Conservation (phyloP, 2,113 vertebrate species). For the Platichthys flesus region DNA sequence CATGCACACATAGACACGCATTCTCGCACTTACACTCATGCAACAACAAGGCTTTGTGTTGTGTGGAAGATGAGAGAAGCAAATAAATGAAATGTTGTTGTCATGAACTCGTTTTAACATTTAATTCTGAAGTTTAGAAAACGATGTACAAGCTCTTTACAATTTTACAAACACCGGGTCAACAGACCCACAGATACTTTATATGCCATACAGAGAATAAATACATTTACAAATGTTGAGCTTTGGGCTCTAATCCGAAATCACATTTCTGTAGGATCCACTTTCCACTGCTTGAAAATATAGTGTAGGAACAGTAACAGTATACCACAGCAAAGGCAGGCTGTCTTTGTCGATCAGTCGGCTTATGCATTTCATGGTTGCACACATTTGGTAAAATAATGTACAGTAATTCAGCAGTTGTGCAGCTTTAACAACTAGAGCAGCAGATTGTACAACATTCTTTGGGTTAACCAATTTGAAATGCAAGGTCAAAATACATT, state of each 20-base stretch:
- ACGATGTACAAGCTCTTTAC: conserved; percentile 25
- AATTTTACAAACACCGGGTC: conserved; percentile 27
- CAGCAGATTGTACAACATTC: conserved; percentile 21
- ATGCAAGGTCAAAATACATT: conserved; percentile 11
- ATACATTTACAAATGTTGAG: conserved; percentile 43
- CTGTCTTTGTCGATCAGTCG: neutral
- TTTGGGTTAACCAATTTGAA: conserved; percentile 26
- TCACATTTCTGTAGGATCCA: conserved; percentile 34
- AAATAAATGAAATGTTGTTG: neutral
- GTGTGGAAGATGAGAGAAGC: neutral
- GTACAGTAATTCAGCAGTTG: conserved; percentile 1
- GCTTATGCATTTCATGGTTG: neutral
- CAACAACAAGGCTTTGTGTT: neutral
- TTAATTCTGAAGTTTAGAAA: conserved; percentile 56
- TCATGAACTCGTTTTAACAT: conserved; percentile 24
- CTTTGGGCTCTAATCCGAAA: neutral
- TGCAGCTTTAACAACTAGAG: neutral
- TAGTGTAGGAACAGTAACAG: neutral
- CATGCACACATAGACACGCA: conserved; percentile 10
- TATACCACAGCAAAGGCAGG: too few relatives aligned
- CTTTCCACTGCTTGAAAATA: neutral
- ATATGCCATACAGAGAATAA: conserved; percentile 48
- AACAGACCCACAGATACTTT: too few relatives aligned
- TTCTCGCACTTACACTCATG: conserved; percentile 3
- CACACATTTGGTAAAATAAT: neutral